Base-by-base conservation (phyloP, 2,797 vertebrate genomes). In the Cyprinodon diabolis region DNA sequence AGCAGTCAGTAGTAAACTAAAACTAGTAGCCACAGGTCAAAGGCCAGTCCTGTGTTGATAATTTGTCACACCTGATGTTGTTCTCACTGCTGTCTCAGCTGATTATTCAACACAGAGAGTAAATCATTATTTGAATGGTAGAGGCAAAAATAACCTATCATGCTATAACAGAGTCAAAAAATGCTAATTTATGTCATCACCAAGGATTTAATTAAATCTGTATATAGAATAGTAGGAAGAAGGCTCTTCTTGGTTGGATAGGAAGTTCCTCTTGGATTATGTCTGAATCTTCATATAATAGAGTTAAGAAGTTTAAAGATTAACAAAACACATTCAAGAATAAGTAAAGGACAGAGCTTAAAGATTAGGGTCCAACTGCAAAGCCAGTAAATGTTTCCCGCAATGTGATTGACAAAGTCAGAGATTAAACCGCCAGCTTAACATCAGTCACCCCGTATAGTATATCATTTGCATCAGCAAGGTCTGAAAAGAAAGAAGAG, bases 391-490 rank as follows among this genome's bases (percentile, higher is more conserved):
- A 75, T 71, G 55, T 76, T 79, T 84, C 74, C 43, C 70, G 79
- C 73, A 75, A 69, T 74, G 69, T 82, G 51, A 79, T 0, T 43
- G 69, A 80, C 82, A 81, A 72, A 84, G 78, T 84, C 74, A 30
- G n/a, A 78, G 75, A 74, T 78, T 68, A 74, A 85, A 63, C 56
- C 75, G 70, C 21, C 71, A 69, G 71, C 74, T 72, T 75, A 12
- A 23, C 52, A 47, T 76, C 52, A 79, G 47, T 81, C 73, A 72
- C 49, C 58, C 73, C 68, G 75, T 66, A 12, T 78, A 49, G 56
- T 76, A 60, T 72, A 68, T 80, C 66, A 70, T 81, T 81, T 15
- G 17, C 66, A 74, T 83, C 78, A 81, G 85, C 77, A 81, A 80
- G 66, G 69, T 84, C 74, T 78, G 30, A 60, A 78, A 80, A 71